Evolutionary conservation across 2,113 vertebrate species (phyloP), one percentile per base, ranked within the genome.

Genomic region (Thomomys bottae): DNA sequence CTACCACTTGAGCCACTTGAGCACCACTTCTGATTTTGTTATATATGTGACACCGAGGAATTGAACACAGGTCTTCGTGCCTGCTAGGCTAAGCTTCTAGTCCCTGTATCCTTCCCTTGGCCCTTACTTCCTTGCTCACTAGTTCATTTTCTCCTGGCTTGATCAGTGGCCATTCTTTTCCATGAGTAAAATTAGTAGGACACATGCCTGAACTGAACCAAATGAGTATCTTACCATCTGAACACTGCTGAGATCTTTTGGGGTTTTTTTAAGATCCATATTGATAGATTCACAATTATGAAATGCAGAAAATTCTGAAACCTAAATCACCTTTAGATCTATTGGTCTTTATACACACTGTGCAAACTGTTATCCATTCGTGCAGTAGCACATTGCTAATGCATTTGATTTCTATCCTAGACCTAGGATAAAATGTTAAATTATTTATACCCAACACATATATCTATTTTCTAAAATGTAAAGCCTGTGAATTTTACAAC

Each of bases 381-480:
- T 76, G 21, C 45, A 76, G 24, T 34, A 71, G 6, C 49, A 76
- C 79, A 68, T 68, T 49, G 63, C 42, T 38, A 54, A 40, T 42
- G 7, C 66, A 6, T 38, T 79, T 57, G 61, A 57, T 61, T 72
- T 66, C 49, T 85, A 30, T 8, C 38, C 67, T 40, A 61, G 18
- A 45, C 20, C 21, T 18, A 61, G 18, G 10, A 79, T 32, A 45
- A 80, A 78, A 78, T 67, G 14, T 38, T 82, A 78, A 49, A 30
- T 17, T 75, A 73, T 68, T 45, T 75, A 81, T 57, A 72, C 24
- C 24, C 57, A 18, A 40, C 21, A 5, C 12, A 70, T 77, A 3
- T 30, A 70, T 64, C 32, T 59, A n/a, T 28, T 84, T 76, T 68
- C 71, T 68, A 63, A 79, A 92, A 36, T 87, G 49, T 63, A 82